Conservation (phyloP, 2,888 invertebrate genomes). For the Rosalia funebris region DNA sequence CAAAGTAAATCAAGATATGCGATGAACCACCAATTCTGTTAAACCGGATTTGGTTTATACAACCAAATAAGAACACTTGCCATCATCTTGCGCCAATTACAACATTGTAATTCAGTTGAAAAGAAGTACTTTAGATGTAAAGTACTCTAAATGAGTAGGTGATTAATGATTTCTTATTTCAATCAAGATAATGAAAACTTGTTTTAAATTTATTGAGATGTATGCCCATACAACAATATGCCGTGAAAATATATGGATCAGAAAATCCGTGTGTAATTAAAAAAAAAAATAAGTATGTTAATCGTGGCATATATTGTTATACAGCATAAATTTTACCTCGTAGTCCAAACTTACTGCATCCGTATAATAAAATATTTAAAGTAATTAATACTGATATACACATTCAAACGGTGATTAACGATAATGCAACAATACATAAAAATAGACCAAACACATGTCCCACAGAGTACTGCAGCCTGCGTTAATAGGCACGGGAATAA, state of each 20-base stretch:
- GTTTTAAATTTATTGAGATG: background rate
- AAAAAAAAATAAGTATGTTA: no score
- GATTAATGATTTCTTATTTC: no score
- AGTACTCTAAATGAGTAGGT: no score
- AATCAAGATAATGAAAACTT: no score
- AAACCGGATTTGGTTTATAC: no score
- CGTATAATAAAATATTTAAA: slow-evolving; percentile 36
- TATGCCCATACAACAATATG: background rate
- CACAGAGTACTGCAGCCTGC: slow-evolving; percentile 24
- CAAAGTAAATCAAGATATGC: no score
- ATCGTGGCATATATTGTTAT: background rate
- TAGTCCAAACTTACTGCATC: slow-evolving; percentile 33
- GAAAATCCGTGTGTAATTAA: background rate
- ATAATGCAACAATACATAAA: slow-evolving; percentile 29
- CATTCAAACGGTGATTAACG: slow-evolving; percentile 31
- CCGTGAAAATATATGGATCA: background rate
- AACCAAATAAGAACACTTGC: no score
- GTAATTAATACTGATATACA: slow-evolving; percentile 31
- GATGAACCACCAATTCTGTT: no score
- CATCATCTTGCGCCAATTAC: no score
- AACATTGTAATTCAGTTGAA: no score
- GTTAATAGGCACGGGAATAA: slow-evolving; percentile 25
- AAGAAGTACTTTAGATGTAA: no score
- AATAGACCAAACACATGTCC: slow-evolving; percentile 25
- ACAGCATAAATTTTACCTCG: slow-evolving; percentile 6